Evolutionary conservation across 1,140 invertebrate species (phyloP).

Genomic region (Neodiprion pinetum): DNA sequence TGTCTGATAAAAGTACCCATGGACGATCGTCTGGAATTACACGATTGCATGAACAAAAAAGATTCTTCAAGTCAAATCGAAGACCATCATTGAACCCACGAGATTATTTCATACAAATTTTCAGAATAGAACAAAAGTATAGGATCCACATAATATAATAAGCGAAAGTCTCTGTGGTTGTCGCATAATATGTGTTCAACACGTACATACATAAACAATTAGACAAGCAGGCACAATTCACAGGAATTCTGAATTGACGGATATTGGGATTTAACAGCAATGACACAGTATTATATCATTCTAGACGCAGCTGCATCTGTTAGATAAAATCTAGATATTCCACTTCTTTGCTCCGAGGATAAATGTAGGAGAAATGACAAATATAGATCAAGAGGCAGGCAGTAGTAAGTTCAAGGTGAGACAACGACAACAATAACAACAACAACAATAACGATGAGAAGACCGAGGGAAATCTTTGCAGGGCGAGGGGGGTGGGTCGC

Average conservation of each 20-base stretch:
- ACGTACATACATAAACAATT: no score
- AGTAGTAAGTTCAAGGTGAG: constrained; percentile 17
- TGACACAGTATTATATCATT: no score
- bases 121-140: no score
- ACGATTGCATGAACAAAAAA: no score
- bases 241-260: constrained; percentile 18
- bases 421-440: constrained; percentile 15
- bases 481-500: constrained; percentile 30
- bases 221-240: no score
- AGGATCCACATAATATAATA: constrained; percentile 26
- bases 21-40: constrained; percentile 73
- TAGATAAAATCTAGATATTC: constrained; percentile 7
- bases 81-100: no score
- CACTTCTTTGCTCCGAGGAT: not conserved
- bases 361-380: constrained; percentile 13
- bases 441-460: constrained; percentile 18
- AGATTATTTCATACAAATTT: no score
- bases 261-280: no score
- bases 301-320: not conserved
- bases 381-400: constrained; percentile 11
- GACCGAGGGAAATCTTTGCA: constrained; percentile 6
- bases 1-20: constrained; percentile 79
- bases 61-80: no score
- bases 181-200: constrained; percentile 7
- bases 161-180: constrained; percentile 4